Conservation (phyloP, 2,888 invertebrate species). For the Omphaloscelis lunosa region DNA sequence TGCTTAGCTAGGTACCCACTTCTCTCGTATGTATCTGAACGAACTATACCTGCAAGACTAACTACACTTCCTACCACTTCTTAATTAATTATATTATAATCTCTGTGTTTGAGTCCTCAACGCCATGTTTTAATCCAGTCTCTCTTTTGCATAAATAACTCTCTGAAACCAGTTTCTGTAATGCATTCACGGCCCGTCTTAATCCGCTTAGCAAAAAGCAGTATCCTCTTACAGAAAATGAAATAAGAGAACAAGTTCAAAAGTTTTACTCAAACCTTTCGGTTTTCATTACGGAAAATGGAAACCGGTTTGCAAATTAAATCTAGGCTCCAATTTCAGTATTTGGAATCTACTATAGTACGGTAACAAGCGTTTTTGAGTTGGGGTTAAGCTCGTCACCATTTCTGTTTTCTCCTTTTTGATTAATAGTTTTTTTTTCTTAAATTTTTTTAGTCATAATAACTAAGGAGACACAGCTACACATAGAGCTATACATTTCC, state of each 20-base stretch:
- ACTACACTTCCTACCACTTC: background rate
- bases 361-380: background rate
- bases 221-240: conserved; percentile 53
- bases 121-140: conserved; percentile 27
- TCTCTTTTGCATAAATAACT: conserved; percentile 39
- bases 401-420: background rate
- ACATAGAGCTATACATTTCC: no score
- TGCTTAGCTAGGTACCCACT: no score
- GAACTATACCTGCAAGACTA: background rate
- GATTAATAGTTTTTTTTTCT: background rate
- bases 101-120: conserved; percentile 19
- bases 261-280: conserved; percentile 51
- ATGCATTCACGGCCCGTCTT: conserved; percentile 45
- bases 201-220: conserved; percentile 56
- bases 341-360: conserved; percentile 5
- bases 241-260: conserved; percentile 55
- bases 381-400: no score
- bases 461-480: no score
- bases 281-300: conserved; percentile 52
- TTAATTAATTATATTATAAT: conserved; percentile 26
- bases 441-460: no score
- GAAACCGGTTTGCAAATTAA: conserved; percentile 42
- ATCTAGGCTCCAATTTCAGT: conserved; percentile 39
- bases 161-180: conserved; percentile 25
- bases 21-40: background rate